Evolutionary conservation across 2,797 vertebrate genomes (phyloP).

Genomic region (Okamejei kenojei): DNA sequence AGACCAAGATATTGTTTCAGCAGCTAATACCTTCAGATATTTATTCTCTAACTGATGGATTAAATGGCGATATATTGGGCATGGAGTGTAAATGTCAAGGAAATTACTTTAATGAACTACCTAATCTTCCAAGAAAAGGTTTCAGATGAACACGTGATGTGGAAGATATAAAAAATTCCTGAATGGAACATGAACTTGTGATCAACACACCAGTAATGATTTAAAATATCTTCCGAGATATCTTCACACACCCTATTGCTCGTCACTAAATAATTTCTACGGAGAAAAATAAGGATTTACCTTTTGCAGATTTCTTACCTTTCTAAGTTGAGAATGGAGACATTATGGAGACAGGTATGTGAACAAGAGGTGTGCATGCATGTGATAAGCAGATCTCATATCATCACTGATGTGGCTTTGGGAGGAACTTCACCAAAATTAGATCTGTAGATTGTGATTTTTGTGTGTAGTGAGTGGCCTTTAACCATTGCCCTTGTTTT

Average conservation of each 20-base stretch:
- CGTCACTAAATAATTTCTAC: not conserved
- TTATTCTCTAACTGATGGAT: not conserved
- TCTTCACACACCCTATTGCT: not conserved
- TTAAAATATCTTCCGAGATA: not conserved
- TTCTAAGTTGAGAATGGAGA: no score
- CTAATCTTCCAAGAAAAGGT: not conserved
- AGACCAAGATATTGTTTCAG: slow-evolving; percentile 41
- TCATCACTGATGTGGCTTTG: no score
- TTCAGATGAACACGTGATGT: not conserved
- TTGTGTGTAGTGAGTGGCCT: no score
- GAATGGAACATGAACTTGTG: not conserved
- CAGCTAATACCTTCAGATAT: not conserved
- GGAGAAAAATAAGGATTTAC: not conserved
- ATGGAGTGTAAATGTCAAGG: not conserved
- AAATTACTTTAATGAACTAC: not conserved
- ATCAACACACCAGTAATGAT: not conserved
- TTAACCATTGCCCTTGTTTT: no score
- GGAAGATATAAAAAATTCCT: not conserved
- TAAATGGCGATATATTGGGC: not conserved
- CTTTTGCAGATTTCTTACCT: no score
- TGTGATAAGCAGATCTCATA: no score
- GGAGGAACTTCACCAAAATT: no score
- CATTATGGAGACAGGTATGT: no score
- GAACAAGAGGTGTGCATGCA: no score
- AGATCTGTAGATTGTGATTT: no score